Conservation (phyloP, 2,797 vertebrate species). For the Erethizon dorsatum region DNA sequence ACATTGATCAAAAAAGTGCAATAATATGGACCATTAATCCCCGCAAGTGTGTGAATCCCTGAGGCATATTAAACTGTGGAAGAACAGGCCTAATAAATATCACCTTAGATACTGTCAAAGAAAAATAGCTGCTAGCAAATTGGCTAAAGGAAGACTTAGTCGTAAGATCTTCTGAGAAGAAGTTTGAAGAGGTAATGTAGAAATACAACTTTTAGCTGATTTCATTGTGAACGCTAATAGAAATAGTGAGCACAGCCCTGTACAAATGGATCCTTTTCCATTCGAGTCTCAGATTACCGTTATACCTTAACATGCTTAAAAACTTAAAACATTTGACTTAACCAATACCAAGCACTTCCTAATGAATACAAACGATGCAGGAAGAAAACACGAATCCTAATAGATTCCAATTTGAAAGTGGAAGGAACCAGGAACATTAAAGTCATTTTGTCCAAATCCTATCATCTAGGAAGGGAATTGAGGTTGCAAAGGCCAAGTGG, state of each 20-base stretch:
- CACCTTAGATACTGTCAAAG: conserved; percentile 54
- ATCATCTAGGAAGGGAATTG: conserved; percentile 66
- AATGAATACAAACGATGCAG: conserved; percentile 62
- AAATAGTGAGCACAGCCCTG: conserved; percentile 28
- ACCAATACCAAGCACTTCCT: conserved; percentile 58
- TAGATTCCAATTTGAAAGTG: conserved; percentile 37
- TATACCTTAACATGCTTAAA: conserved; percentile 30
- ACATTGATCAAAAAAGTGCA: conserved; percentile 60
- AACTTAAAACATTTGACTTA: conserved; percentile 63
- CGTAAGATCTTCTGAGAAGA: conserved; percentile 51
- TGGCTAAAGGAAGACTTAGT: conserved; percentile 73
- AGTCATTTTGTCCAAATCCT: conserved; percentile 65
- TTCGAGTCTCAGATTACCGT: conserved; percentile 40
- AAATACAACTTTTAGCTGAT: conserved; percentile 64
- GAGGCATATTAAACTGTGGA: conserved; percentile 46
- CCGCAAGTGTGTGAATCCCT: neutral
- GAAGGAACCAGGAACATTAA: conserved; percentile 14
- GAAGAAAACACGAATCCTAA: conserved; percentile 70
- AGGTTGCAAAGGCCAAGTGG: conserved; percentile 53
- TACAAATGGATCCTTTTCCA: conserved; percentile 47
- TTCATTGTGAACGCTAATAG: conserved; percentile 17
- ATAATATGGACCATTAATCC: conserved; percentile 71
- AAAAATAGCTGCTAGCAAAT: conserved; percentile 59
- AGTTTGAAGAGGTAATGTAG: conserved; percentile 69
- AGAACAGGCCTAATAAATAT: conserved; percentile 69